Evolutionary conservation across 2,888 invertebrate genomes (phyloP), one percentile per base, ranked within the genome.

Genomic region (Eilema griseolum): DNA sequence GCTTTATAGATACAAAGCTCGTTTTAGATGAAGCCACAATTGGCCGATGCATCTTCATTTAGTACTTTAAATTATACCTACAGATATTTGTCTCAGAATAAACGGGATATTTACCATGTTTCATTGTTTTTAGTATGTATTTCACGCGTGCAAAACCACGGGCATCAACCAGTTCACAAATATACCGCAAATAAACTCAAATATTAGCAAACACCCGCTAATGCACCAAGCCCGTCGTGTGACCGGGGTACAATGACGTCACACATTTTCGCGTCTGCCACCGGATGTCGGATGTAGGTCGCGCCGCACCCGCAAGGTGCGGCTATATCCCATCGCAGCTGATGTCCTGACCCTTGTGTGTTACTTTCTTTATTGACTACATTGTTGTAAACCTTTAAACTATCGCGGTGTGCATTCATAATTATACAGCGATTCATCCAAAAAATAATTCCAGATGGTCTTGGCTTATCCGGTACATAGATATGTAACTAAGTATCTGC

Each of bases 241-340:
- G 33, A 61, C 20, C 12, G 16, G 59, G 8, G 12, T 56, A n/a
- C 28, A 16, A 46, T 64, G 68, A 65, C 67, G 66, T 71, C 70
- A 72, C 41, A 77, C 57, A 75, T 71, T 74, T 71, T 68, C 72
- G 65, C 56, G 67, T 66, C 31, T 61, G 61, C 66, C 70, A 64
- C 10, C 84, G 82, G 83, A 79, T 76, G 80, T 67, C 33, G 72
- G 70, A 85, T 82, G 79, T 87, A 79, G 87, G 86, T 84, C 85
- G 78, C 63, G 77, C 84, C 78, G 83, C 78, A 26, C 81, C 61
- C 79, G 76, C 71, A 10, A 68, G 82, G 79, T 68, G 82, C 66
- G 80, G 73, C 70, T 7, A 59, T 70, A 52, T 69, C 77, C 67
- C 67, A 64, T 66, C 67, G 37, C 37, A 10, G 26, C 60, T 37